Base-by-base conservation (phyloP, 1,140 invertebrate species). In the Sminthurides bifidus region DNA sequence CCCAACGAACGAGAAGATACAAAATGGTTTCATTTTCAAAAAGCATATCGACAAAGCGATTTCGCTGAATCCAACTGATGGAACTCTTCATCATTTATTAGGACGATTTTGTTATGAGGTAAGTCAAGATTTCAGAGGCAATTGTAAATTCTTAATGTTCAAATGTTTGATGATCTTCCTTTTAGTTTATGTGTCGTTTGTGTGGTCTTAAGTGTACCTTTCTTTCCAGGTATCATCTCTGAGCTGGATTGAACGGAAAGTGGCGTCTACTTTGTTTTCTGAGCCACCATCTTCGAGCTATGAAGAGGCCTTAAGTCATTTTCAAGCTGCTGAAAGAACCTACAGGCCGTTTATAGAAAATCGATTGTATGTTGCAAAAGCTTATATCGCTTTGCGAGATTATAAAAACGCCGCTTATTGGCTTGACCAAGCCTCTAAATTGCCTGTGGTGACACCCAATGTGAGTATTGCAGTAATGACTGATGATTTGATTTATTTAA, bases 71-170 rank as follows among this genome's bases (percentile, higher is more conserved):
- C 81, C 83, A n/a, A 10, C 10, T 14, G 84, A 87, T 70, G 66
- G 77, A 26, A 72, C 75, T 5, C 66, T 83, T 40, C 77, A 86
- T 71, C 77, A 85, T 70, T 74, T 87, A 56, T 66, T 84, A 19
- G 85, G 84, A 14, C 63, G 77, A 50, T 79, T 77, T 70, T 81
- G 80, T 71, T 85, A 74, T 71, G 81, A 82, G 71, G 79, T 84
- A 67, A 67, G 69, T 43, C 6, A n/a, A n/a, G 21, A 43, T 14
- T 8, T 43, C 12, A 10, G 33, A 10, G 33, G 33, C 33, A 10
- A 10, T 35, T 35, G n/a, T 35, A 35, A 35, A 35, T n/a, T 35
- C 10, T 35, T 35, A n/a, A 10, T 35, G 33, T 10, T 35, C 33
- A 10, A n/a, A n/a, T 35, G 58, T 24, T 31, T 58, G 31, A 54